Conservation (phyloP, 64 coral and sea anemone species). For the Montipora capricornis region DNA sequence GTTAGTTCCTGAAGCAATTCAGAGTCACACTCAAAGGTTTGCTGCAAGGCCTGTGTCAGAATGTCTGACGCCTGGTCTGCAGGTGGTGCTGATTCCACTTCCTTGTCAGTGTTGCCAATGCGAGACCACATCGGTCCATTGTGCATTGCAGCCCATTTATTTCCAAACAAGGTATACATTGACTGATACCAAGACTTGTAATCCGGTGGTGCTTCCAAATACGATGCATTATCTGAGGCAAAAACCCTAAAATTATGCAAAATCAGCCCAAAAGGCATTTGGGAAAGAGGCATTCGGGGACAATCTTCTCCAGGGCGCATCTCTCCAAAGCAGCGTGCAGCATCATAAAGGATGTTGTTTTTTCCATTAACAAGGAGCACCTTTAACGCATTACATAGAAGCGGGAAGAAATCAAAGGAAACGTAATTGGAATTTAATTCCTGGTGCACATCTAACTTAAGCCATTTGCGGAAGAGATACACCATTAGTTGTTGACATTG, state of each 20-base stretch:
- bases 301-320: not conserved
- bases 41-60: not conserved
- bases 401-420: conserved; percentile 25
- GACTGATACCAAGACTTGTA: conserved; percentile 63
- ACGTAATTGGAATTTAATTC: not conserved
- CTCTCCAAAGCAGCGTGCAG: conserved; percentile 41
- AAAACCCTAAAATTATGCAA: conserved; percentile 71
- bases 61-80: conserved; percentile 17
- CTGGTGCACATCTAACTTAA: conserved; percentile 16
- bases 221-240: conserved; percentile 22
- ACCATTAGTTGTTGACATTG: conserved; percentile 37
- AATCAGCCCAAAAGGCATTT: conserved; percentile 71
- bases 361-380: conserved; percentile 19
- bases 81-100: not conserved
- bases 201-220: conserved; percentile 51
- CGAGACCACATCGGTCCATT: conserved; percentile 81
- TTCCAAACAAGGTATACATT: conserved; percentile 77
- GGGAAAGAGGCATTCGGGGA: conserved; percentile 35
- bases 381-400: conserved; percentile 1
- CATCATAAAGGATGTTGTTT: conserved; percentile 36
- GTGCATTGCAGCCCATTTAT: conserved; percentile 55
- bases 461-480: conserved; percentile 26
- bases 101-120: not conserved
- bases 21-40: conserved; percentile 18
- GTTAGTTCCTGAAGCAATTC: not conserved